Conservation (phyloP, 2,797 vertebrate genomes). For the Lophotriccus pileatus region DNA sequence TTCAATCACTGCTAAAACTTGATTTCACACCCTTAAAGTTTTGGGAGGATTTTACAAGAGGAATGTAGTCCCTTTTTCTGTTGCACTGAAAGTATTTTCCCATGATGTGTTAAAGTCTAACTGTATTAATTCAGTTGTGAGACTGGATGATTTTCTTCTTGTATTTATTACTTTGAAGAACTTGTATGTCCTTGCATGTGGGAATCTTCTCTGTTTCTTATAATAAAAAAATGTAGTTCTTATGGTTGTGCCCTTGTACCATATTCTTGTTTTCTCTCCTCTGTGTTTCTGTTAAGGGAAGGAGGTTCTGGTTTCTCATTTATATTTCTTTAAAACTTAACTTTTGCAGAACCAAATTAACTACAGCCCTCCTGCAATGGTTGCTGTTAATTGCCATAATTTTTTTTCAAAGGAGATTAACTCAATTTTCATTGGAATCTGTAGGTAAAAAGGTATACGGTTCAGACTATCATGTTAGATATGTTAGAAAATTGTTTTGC, state of each 20-base stretch:
- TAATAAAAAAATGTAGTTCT: slow-evolving; percentile 32
- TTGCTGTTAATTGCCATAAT: background rate
- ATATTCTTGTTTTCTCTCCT: background rate
- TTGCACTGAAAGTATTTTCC: background rate
- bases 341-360: background rate
- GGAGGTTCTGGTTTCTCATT: background rate
- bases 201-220: background rate
- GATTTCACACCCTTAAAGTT: background rate
- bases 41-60: background rate
- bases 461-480: background rate
- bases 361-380: background rate
- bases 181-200: background rate
- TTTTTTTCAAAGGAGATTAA: background rate
- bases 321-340: slow-evolving; percentile 29
- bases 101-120: background rate
- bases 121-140: slow-evolving; percentile 3
- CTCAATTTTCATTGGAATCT: background rate
- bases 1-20: background rate
- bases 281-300: background rate
- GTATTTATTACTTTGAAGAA: slow-evolving; percentile 55
- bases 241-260: background rate
- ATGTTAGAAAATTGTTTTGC: background rate
- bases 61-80: background rate
- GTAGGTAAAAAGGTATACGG: background rate
- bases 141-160: slow-evolving; percentile 36